These are phyloP conservation scores for Perodicticus potto DNA, from an alignment of 2,797 vertebrate species.

Conservation along the genomic window DNA sequence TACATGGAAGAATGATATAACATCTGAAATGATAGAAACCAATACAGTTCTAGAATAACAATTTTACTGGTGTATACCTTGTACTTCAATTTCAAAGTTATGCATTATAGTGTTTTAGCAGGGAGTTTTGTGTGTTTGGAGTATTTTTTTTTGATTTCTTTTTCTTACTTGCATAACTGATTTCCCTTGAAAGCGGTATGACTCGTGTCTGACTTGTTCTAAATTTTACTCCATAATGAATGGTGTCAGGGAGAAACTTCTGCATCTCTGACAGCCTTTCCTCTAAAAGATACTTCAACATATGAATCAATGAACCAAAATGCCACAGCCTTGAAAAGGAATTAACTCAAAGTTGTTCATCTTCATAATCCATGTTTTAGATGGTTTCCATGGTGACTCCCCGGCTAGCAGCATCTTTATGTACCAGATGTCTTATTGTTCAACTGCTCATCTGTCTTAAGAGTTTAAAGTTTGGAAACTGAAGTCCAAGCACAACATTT, in stretches of 20 bases:
- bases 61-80: neutral
- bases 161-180: neutral
- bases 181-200: neutral
- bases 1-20: neutral
- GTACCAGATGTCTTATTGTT: constrained; percentile 4
- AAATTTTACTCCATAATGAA: neutral
- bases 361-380: constrained; percentile 32
- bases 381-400: constrained; percentile 50
- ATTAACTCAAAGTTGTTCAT: constrained; percentile 11
- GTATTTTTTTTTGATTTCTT: neutral
- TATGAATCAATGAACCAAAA: constrained; percentile 33
- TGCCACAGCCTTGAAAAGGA: constrained; percentile 36
- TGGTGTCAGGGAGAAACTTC: neutral
- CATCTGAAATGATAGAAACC: neutral
- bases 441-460: constrained; percentile 1
- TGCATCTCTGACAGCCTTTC: constrained; percentile 13
- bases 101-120: neutral
- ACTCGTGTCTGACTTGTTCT: neutral
- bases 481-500: neutral
- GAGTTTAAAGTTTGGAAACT: constrained; percentile 51
- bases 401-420: neutral
- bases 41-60: neutral
- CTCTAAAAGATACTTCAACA: neutral
- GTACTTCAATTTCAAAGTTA: neutral
- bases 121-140: too few relatives aligned